Evolutionary conservation across 1,140 invertebrate genomes (phyloP), one percentile per base, ranked within the genome.

Genomic region (Meloidogyne floridensis): DNA sequence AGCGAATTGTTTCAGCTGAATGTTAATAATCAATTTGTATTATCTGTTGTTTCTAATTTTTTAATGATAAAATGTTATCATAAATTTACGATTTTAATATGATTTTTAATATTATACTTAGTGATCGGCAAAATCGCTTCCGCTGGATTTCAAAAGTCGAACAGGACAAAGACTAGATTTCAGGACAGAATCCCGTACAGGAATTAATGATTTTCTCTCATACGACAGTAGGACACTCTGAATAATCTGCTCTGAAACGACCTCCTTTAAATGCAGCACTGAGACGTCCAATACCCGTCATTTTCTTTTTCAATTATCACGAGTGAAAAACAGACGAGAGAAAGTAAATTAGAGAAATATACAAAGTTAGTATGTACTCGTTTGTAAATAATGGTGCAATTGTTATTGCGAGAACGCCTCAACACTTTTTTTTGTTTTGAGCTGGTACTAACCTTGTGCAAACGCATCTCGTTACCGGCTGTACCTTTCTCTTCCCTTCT

Each of bases 1-100:
- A 69, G 43, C 43, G 65, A 18, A 72, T 79, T 65, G 77, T 79
- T 13, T 72, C 77, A 8, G 65, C 65, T 32, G 77, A 79, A 79
- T 79, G 77, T 51, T 79, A 79, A 69, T 42, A 15, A 59, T 0
- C 2, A 59, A 15, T 11, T 59, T 15, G 11, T 15, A 59, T 59
- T 59, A 59, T 15, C 13, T 59, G 56, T 59, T 59, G 56, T 59
- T 59, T 59, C 3, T 15, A 3, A 15, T 4, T 59, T 54, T 11
- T 54, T 3, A 54, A 3, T 54, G 10, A 13, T 54, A 54, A 54
- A 54, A 54, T 54, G 10, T 47, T 47, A 47, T 47, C 47, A 47
- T 47, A 32, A 32, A 32, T 32, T 32, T 32, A 32, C 32, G 32
- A 2, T 32, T 32, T 32, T 32, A 32, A 32, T 32, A 32, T 32